phyloP scores from a whole-genome alignment of 2,797 vertebrate species.

The Scarus forsteni region DNA sequence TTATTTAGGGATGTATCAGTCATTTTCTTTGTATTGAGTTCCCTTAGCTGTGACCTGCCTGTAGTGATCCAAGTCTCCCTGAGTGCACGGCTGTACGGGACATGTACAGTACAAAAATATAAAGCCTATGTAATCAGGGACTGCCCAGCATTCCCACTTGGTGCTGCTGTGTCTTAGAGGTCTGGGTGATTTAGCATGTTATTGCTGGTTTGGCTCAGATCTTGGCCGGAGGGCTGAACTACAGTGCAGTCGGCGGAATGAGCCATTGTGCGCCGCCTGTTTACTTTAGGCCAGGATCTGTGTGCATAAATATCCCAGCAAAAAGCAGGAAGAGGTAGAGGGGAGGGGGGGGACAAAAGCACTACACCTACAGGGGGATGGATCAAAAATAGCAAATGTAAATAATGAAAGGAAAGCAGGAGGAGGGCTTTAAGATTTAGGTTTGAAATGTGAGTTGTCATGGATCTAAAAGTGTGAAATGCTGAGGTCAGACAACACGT shows the following conservation, averaged over 20 bases:
- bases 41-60: conserved; percentile 30
- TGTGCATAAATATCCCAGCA: conserved; percentile 70
- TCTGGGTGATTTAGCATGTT: conserved; percentile 68
- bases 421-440: conserved; percentile 19
- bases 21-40: conserved; percentile 50
- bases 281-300: conserved; percentile 78
- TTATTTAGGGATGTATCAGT: conserved; percentile 54
- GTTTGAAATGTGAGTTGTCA: conserved; percentile 53
- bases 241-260: conserved; percentile 71
- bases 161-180: conserved; percentile 56
- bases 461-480: conserved; percentile 40
- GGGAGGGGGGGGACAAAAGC: conserved; percentile 63
- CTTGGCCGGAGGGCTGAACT: conserved; percentile 68
- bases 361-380: conserved; percentile 63
- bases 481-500: too few species aligned
- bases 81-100: conserved; percentile 51
- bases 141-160: conserved; percentile 58
- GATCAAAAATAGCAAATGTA: conserved; percentile 79
- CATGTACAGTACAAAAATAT: conserved; percentile 58
- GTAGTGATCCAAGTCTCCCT: conserved; percentile 28
- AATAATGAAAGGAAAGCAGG: conserved; percentile 57
- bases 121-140: conserved; percentile 58
- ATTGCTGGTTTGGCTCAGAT: conserved; percentile 74
- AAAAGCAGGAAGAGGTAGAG: conserved; percentile 66
- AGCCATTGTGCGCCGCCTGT: conserved; percentile 75